Base-by-base conservation (phyloP, 2,888 invertebrate species). In the Latheticus oryzae region DNA sequence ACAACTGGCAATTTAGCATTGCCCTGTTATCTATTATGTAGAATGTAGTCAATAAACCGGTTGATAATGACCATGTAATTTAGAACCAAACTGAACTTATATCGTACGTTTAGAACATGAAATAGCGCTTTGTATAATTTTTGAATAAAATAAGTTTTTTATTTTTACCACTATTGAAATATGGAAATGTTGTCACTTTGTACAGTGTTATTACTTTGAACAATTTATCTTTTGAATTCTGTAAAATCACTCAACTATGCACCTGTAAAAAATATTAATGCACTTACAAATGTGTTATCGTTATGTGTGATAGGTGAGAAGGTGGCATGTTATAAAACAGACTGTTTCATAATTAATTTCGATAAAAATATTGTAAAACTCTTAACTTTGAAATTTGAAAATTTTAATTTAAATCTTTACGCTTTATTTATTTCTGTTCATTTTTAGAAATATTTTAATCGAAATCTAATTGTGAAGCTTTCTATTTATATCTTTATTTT, bases 121-220 rank as follows among this genome's bases (percentile, higher is more conserved):
- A 60, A 19, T 61, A 62, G 56, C 48, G 62, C 62, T 57, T 62
- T 54, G 48, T 30, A 53, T 37, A 24, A 7, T 2, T 12, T 23
- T 48, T 21, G 21, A 26, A 16, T 24, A 15, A 43, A 9, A 28
- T 37, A 13, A n/a, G 37, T 50, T 32, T 37, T 50, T 26, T 38
- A 38, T 37, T 37, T 50, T 50, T 38, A 38, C 50, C n/a, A n/a
- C n/a, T n/a, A n/a, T 38, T 12, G 37, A 17, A 38, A 12, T 2
- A 23, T 33, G 15, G 12, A 12, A 43, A 43, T 24, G 37, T 53
- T 48, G 9, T 48, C 42, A 54, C 48, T 21, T 38, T 67, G 67
- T 67, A 67, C 67, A 67, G 67, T 67, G 66, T 67, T 67, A 63
- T 63, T 65, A 65, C 63, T 61, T 65, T 61, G 23, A 50, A 54